These are phyloP conservation scores for Molanna angustata DNA, from an alignment of 2,888 invertebrate species.

Conservation along the genomic window DNA sequence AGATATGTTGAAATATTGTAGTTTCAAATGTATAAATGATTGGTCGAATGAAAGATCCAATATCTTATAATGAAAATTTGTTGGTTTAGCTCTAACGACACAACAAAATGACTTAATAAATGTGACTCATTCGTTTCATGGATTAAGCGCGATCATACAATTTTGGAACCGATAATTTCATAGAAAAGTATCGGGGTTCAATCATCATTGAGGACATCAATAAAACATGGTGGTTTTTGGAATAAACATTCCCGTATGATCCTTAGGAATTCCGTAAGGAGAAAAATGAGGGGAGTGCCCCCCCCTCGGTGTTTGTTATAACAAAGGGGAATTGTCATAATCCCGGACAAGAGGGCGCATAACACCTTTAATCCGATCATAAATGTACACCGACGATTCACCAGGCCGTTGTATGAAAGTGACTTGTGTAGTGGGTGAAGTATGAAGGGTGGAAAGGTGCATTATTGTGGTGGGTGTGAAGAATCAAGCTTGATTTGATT, in stretches of 20 bases:
- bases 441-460: background rate
- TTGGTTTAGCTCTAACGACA: too few species aligned
- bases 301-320: background rate
- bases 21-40: too few species aligned
- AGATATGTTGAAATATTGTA: too few species aligned
- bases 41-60: too few species aligned
- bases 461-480: conserved; percentile 10
- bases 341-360: conserved; percentile 11
- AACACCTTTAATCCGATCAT: conserved; percentile 25
- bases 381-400: conserved; percentile 22
- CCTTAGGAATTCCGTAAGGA: conserved; percentile 2
- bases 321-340: conserved; percentile 7
- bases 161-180: too few species aligned
- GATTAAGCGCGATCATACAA: too few species aligned
- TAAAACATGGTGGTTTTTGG: conserved; percentile 1
- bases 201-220: conserved; percentile 5
- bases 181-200: too few species aligned
- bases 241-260: conserved; percentile 12
- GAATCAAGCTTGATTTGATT: conserved; percentile 16
- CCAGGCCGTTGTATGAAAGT: conserved; percentile 1
- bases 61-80: too few species aligned
- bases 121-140: too few species aligned
- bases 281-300: background rate
- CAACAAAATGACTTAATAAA: too few species aligned
- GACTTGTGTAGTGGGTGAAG: too few species aligned